Evolutionary conservation across 2,888 invertebrate species (phyloP), one percentile per base, ranked within the genome.

Genomic region (Barypeithes pellucidus): DNA sequence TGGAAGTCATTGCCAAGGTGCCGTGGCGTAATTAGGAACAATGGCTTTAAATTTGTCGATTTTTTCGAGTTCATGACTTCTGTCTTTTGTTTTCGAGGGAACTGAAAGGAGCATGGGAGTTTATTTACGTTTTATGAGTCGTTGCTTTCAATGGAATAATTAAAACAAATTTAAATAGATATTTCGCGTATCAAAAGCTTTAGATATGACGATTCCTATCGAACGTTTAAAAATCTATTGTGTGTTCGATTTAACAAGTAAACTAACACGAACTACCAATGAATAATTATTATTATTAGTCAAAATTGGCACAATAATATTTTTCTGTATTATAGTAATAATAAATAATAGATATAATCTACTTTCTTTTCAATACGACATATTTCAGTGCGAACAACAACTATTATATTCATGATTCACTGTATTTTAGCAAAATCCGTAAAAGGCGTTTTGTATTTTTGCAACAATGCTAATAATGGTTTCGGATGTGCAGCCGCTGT

Each of bases 1-100:
- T 54, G 47, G 57, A 50, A 67, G 67, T 72, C 73, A 73, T 73
- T 69, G 73, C 65, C 73, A 69, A 69, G 65, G 69, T 39, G 52
- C 18, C 47, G 20, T 29, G 60, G 16, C 45, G 43, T 63, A 65
- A 69, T 65, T 62, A 65, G 45, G 63, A 59, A 47, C 65, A 63
- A 63, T 62, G 33, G 39, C 29, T 62, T 47, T 24, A 33, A 62
- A 62, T 62, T 47, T 62, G 29, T 45, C 29, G 62, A 62, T 62
- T 36, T 59, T n/a, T 59, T 36, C 39, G 59, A 47, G 62, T 45
- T 45, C 45, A 45, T 45, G 62, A 62, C 62, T 62, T 45, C 62
- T 62, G 62, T 47, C 62, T 62, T 62, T 62, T 62, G 62, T 45
- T 62, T n/a, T 14, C 12, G 11, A 60, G 4, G 9, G 24, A 43